Base-by-base conservation (phyloP, 1,140 invertebrate species). In the Drosophila micromelanica region DNA sequence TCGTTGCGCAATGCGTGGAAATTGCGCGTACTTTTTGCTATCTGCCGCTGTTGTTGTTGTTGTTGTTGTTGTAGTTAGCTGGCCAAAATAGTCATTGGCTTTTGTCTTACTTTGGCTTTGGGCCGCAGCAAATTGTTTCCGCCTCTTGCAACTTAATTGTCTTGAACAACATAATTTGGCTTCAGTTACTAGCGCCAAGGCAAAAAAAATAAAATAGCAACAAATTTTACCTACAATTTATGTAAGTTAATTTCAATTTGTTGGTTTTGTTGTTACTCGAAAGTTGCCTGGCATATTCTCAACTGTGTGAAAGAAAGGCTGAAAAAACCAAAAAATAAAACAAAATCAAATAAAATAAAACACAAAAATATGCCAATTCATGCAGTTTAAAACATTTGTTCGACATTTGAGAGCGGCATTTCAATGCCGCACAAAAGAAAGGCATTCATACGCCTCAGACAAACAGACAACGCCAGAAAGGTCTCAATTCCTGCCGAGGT, bases 371-470 rank as follows among this genome's bases (percentile, higher is more conserved):
- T 77, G 84, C 84, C 84, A 84, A 89, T 89, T 89, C 84, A 89
- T 74, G 85, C 85, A 90, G 85, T 89, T 89, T 89, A 89, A 89
- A 89, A 89, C 84, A 89, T 89, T 89, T 89, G 84, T 89, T 80
- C 80, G 79, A 84, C 84, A 89, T 89, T 89, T 84, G 84, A 79
- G 74, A 81, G 76, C 51, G 30, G 48, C 37, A 71, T 62, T 60
- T 72, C 63, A 62, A 63, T 71, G 64, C 46, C 71, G 64, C 71
- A 78, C 71, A 84, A 84, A 82, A 86, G 82, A 80, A 79, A 79
- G 72, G 61, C 71, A 78, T 80, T 72, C 78, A 71, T 71, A 45
- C 63, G 70, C 76, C 57, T 71, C 64, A 63, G 30, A 52, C 5
- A 52, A 30, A 63, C 38, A 54, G 49, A 42, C 60, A 57, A 30